phyloP scores from a whole-genome alignment of 1,140 invertebrate species.

The Drosophila sp. region DNA sequence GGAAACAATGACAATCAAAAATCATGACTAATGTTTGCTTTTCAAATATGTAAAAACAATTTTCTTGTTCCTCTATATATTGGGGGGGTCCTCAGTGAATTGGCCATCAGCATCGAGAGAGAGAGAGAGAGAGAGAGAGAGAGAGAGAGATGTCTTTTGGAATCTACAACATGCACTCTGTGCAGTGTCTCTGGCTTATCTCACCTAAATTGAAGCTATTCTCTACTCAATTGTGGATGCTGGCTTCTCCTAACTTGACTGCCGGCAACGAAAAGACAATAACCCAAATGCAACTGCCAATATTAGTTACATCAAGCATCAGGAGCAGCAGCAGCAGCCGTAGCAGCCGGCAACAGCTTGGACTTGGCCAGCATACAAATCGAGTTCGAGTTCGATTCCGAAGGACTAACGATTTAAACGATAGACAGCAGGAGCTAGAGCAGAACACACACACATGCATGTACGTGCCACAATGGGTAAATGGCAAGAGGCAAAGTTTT shows the following conservation, averaged over 20 bases:
- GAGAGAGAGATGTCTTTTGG: no score
- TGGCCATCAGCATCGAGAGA: constrained; percentile 20
- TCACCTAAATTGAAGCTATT: constrained; percentile 19
- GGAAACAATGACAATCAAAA: constrained; percentile 16
- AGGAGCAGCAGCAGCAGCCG: background rate
- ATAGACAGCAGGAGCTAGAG: constrained; percentile 29
- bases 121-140: no score
- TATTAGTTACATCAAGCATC: constrained; percentile 62
- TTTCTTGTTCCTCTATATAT: background rate
- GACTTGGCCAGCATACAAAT: constrained; percentile 27
- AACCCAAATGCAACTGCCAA: constrained; percentile 78
- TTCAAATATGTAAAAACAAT: constrained; percentile 26
- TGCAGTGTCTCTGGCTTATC: constrained; percentile 26
- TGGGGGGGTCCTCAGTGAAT: constrained; percentile 10
- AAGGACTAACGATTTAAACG: constrained; percentile 74
- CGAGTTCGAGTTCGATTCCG: constrained; percentile 36
- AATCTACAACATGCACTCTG: constrained; percentile 33
- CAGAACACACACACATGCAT: constrained; percentile 16
- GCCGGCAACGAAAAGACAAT: constrained; percentile 56
- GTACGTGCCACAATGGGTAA: constrained; percentile 29
- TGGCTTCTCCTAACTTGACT: constrained; percentile 2
- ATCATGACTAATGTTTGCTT: constrained; percentile 33
- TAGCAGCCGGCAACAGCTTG: constrained; percentile 44
- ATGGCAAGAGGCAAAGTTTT: constrained; percentile 45
- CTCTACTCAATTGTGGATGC: constrained; percentile 13